Conservation (phyloP, 2,888 invertebrate genomes). For the Byasa hedistus region DNA sequence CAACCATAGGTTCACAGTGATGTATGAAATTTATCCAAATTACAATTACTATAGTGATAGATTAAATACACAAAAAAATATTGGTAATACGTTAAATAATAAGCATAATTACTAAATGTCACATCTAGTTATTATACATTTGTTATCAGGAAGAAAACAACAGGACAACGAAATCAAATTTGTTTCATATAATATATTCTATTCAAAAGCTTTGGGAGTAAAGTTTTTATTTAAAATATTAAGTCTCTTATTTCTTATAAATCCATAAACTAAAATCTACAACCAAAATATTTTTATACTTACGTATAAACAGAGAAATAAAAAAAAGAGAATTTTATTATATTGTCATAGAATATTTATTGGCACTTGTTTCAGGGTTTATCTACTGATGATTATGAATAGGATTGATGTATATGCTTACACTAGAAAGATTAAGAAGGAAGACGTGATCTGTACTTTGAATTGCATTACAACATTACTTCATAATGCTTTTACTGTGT, state of each 20-base stretch:
- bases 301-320: conserved; percentile 3
- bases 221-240: conserved; percentile 21
- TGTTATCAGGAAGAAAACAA: conserved; percentile 5
- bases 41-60: conserved; percentile 28
- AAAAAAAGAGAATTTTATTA: conserved; percentile 4
- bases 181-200: conserved; percentile 1
- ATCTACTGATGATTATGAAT: conserved; percentile 32
- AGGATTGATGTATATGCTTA: conserved; percentile 43
- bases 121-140: conserved; percentile 4
- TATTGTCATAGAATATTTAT: conserved; percentile 31
- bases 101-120: conserved; percentile 13
- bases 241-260: conserved; percentile 24
- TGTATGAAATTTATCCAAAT: conserved; percentile 50
- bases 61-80: conserved; percentile 30
- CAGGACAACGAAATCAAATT: conserved; percentile 1
- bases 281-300: conserved; percentile 5
- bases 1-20: conserved; percentile 76
- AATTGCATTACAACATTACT: conserved; percentile 47
- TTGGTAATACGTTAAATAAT: conserved; percentile 39
- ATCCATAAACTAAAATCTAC: conserved; percentile 7
- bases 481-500: background rate
- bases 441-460: conserved; percentile 67
- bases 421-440: conserved; percentile 57
- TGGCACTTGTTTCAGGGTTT: conserved; percentile 28
- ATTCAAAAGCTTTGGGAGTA: conserved; percentile 14